phyloP scores from a whole-genome alignment of 2,888 invertebrate species.

The Chymomyza caudatula region DNA sequence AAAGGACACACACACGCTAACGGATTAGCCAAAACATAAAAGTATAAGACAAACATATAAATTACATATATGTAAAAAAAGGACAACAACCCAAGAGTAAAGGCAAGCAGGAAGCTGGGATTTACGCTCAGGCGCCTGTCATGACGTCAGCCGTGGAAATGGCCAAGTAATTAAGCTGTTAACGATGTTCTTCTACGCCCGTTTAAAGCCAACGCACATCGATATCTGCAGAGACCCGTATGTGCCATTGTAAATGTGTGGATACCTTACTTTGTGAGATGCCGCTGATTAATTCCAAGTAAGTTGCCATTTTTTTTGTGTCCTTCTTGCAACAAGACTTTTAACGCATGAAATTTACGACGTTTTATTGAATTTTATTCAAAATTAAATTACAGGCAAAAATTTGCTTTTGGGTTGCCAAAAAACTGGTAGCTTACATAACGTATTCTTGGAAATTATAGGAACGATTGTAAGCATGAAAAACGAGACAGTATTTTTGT shows the following conservation, averaged over 20 bases:
- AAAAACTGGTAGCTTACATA: slow-evolving; percentile 22
- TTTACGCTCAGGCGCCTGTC: slow-evolving; percentile 34
- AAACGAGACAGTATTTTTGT: neutral
- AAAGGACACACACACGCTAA: slow-evolving; percentile 45
- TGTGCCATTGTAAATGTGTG: too few relatives aligned
- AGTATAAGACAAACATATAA: slow-evolving; percentile 3
- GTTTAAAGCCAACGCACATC: slow-evolving; percentile 40
- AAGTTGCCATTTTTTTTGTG: slow-evolving; percentile 32
- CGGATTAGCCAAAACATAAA: slow-evolving; percentile 62
- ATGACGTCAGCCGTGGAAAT: slow-evolving; percentile 57
- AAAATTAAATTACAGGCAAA: slow-evolving; percentile 39
- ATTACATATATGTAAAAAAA: neutral
- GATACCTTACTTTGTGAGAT: slow-evolving; percentile 28
- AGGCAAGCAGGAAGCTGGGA: slow-evolving; percentile 32
- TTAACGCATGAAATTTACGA: neutral
- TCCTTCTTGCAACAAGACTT: neutral
- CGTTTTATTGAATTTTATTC: slow-evolving; percentile 37
- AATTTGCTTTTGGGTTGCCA: slow-evolving; percentile 27
- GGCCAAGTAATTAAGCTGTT: slow-evolving; percentile 68
- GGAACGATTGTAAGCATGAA: neutral
- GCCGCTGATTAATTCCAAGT: slow-evolving; percentile 66
- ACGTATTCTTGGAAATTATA: neutral
- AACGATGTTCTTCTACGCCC: slow-evolving; percentile 60
- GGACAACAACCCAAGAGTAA: slow-evolving; percentile 2
- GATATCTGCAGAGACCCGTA: neutral